Evolutionary conservation across 2,888 invertebrate genomes (phyloP), one percentile per base, ranked within the genome.

Genomic region (Cabera pusaria): DNA sequence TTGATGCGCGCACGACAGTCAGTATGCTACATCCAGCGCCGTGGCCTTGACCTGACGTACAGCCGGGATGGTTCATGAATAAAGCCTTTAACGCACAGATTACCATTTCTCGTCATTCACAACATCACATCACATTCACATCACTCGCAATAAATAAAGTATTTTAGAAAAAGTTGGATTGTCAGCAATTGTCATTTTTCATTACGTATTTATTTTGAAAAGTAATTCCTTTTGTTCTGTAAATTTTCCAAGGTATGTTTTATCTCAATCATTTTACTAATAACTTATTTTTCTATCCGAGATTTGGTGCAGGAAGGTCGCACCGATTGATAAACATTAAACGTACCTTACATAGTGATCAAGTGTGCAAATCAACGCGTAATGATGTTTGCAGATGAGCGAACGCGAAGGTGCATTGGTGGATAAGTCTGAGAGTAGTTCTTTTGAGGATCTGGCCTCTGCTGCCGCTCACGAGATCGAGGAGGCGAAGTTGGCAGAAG

Each of bases 341-440:
- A 68, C 68, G 72, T 77, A 70, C 54, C 53, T 52, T 52, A 42
- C 40, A n/a, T n/a, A n/a, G n/a, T 14, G 42, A 61, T 54, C 52
- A 49, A 52, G 50, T 57, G 46, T 47, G 49, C 51, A 62, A 68
- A 64, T 59, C 60, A n/a, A 71, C 64, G 64, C 59, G 52, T 59
- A 29, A n/a, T n/a, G n/a, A n/a, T 61, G 63, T 70, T 76, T 73
- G 41, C 60, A 88, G 87, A 88, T 87, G 87, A 83, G 87, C 63
- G 77, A 86, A 72, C 80, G 70, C 46, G 85, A 79, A 57, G 72
- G 72, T 47, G 74, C 72, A 46, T 65, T 84, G 65, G 79, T 90
- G 41, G 92, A 92, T 62, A 91, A 91, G 62, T 92, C 92, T 7
- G 92, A 91, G 64, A 92, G 91, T 64, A 92, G 92, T 74, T 92